Percentiles rank a stretch among this genome's conserved stretches.
phyloP scores from a whole-genome alignment of 2,888 invertebrate genomes.

The Cephalotes varians region DNA sequence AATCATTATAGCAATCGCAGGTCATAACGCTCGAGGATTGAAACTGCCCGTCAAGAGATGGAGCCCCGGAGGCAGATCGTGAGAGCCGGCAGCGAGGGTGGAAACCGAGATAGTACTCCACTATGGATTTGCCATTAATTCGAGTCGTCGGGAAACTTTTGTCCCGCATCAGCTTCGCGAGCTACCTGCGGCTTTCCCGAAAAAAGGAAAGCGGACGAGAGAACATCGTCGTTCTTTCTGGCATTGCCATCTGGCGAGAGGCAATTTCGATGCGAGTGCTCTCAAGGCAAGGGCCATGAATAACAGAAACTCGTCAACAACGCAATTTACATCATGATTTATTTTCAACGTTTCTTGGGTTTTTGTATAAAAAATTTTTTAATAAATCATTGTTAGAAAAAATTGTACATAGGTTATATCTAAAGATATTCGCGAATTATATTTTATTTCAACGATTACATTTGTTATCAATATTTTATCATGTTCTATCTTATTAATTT shows the following conservation, averaged over 20 bases:
- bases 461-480: neutral
- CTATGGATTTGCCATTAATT: conserved; percentile 85
- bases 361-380: neutral
- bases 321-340: neutral
- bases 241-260: conserved; percentile 58
- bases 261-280: conserved; percentile 44
- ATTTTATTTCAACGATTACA: neutral
- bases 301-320: conserved; percentile 4
- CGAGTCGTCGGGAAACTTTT: conserved; percentile 79
- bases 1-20: conserved; percentile 23
- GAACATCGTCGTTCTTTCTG: conserved; percentile 46
- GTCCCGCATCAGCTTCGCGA: conserved; percentile 76
- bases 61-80: conserved; percentile 67
- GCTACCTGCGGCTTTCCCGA: conserved; percentile 75
- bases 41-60: conserved; percentile 69
- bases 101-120: conserved; percentile 75
- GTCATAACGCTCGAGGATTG: conserved; percentile 38
- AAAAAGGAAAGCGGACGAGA: conserved; percentile 55
- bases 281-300: neutral
- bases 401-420: neutral
- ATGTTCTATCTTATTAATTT: neutral
- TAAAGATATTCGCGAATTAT: neutral
- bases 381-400: neutral
- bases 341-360: neutral
- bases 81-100: conserved; percentile 57